Evolutionary conservation across 2,888 invertebrate species (phyloP).

Genomic region (Cheilosia pagana): DNA sequence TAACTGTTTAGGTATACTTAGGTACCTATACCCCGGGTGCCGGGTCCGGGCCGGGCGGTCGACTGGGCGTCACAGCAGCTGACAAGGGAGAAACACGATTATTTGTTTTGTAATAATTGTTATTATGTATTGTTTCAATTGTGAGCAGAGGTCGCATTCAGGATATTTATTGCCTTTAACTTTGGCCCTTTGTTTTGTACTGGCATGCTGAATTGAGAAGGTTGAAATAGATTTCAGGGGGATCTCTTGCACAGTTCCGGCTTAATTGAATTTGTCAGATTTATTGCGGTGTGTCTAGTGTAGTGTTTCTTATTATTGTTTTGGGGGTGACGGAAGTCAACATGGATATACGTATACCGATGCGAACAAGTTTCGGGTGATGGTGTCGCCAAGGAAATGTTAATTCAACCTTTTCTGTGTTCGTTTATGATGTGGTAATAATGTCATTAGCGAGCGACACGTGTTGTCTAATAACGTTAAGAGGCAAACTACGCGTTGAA

Average conservation of each 20-base stretch:
- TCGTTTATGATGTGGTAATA: not conserved
- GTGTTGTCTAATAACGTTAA: not conserved
- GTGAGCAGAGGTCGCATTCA: constrained; percentile 16
- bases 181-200: constrained; percentile 35
- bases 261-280: constrained; percentile 59
- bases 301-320: not conserved
- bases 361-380: not conserved
- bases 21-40: too few species aligned
- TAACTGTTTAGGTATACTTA: constrained; percentile 16
- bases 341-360: not conserved
- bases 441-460: constrained; percentile 1
- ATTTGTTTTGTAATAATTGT: constrained; percentile 45
- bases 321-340: not conserved
- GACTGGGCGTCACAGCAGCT: too few species aligned
- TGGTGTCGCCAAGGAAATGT: not conserved
- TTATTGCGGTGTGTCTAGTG: constrained; percentile 36
- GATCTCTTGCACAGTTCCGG: constrained; percentile 18
- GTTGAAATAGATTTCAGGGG: constrained; percentile 44
- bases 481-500: too few species aligned
- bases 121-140: constrained; percentile 21
- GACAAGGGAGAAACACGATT: constrained; percentile 18
- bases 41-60: constrained; percentile 1
- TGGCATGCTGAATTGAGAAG: constrained; percentile 7
- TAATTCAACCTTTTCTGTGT: constrained; percentile 7
- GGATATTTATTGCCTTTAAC: constrained; percentile 54